Base-by-base conservation (phyloP, 2,113 vertebrate species). In the Cromileptes altivelis region DNA sequence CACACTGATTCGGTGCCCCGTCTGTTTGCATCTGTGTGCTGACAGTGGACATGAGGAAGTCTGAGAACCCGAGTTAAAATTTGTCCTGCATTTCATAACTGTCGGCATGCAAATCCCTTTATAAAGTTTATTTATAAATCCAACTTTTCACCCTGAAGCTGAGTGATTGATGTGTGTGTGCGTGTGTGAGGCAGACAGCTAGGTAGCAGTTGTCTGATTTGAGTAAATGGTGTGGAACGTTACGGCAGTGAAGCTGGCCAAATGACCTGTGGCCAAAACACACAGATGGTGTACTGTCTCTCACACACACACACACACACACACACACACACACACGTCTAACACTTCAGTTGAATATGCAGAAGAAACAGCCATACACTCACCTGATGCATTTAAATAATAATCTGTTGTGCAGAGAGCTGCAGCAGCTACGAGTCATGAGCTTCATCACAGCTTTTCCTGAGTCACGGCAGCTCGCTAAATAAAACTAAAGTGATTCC, bases 251-350 rank as follows among this genome's bases (percentile, higher is more conserved):
- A 71, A 57, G 68, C 81, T 42, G 80, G 77, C 83, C 89, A 90
- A 85, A 81, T 81, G 83, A 90, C 86, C 88, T 88, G 73, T 88
- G 80, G 88, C 88, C 80, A 90, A 85, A 84, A 76, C 77, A 86
- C 77, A 78, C 85, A 88, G 85, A 86, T 83, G 81, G 86, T 58
- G 10, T 25, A 9, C 30, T 42, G 40, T 61, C n/a, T n/a, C 57
- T 33, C 49, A 17, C 57, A 33, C 79, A 52, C 75, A 17, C 78
- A 27, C 67, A 14, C 56, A 61, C 57, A 40, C 74, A 76, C 56
- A 56, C 50, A 70, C 50, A 18, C 55, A 19, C 49, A 14, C 65
- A 19, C 57, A 40, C 55, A 25, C 9, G n/a, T 47, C 61, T 50
- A 49, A 19, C 55, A 62, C 11, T 62, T 49, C 19, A 60, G 25